Evolutionary conservation across 2,888 invertebrate genomes (phyloP).

Genomic region (Ernsta delagoae): DNA sequence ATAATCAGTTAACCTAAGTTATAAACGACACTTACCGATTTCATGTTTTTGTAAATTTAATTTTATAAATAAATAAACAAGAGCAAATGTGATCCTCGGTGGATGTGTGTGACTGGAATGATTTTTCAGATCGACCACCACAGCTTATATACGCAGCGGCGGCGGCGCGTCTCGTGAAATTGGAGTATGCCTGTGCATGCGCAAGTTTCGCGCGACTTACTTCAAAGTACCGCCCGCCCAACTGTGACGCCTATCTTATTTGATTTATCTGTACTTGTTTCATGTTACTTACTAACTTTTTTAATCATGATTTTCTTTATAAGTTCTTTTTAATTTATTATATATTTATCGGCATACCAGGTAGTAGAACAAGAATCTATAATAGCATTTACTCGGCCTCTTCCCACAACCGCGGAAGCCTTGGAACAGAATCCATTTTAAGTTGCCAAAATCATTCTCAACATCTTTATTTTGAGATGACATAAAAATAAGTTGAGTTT

Average conservation of each 20-base stretch:
- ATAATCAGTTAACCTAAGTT: no score
- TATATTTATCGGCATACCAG: no score
- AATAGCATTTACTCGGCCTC: no score
- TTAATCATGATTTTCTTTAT: no score
- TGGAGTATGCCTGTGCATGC: conserved; percentile 65
- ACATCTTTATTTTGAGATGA: no score
- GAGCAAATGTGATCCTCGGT: conserved; percentile 62
- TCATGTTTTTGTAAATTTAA: conserved; percentile 61
- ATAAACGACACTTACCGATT: conserved; percentile 68
- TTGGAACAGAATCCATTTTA: no score
- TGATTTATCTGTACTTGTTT: neutral
- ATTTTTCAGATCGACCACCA: conserved; percentile 75
- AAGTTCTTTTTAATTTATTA: no score
- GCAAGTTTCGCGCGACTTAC: conserved; percentile 44
- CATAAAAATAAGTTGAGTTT: no score
- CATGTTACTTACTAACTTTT: no score
- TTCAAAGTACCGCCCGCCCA: conserved; percentile 59
- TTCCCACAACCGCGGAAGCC: no score
- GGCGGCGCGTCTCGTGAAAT: conserved; percentile 71
- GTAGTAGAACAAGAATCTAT: no score
- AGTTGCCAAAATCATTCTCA: no score
- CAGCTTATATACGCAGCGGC: conserved; percentile 71
- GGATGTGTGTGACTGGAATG: conserved; percentile 77
- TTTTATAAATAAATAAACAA: conserved; percentile 50
- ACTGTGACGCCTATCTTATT: conserved; percentile 36